Evolutionary conservation across 2,113 vertebrate genomes (phyloP), one percentile per base, ranked within the genome.

Genomic region (Ammodytes dubius): DNA sequence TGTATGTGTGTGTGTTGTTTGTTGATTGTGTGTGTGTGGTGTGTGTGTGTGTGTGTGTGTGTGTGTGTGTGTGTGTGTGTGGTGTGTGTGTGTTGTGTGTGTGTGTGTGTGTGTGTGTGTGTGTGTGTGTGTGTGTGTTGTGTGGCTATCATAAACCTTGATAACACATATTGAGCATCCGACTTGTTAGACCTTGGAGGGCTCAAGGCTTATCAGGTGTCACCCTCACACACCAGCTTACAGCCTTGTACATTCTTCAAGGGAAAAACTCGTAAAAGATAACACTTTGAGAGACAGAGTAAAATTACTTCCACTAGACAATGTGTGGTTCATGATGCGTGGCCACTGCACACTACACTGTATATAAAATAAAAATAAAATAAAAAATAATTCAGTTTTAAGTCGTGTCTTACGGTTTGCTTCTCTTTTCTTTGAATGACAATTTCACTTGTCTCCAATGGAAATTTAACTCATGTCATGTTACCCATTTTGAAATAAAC

Each of bases 61-160:
- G 27, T 68, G 10, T 58, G 63, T 69, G 19, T 40, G n/a, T 67
- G 10, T 57, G 4, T 65, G 43, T 69, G 19, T 40, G n/a, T 67
- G 10, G 4, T 65, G 43, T 74, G 54, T 70, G 63, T 61, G 45
- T 66, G 58, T 71, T 39, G 27, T 74, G 11, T 63, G 5, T 69
- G 19, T 80, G 37, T 70, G 63, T 54, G 42, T 64, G 17, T 40
- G 15, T 76, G 57, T 71, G 63, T 56, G 12, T 47, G 37, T 70
- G 19, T 73, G 64, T 61, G 12, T 40, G 43, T 70, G 10, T 50
- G 12, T 67, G 54, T 68, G 27, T 61, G 65, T 50, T 70, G 27
- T 68, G 10, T 58, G 63, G 96, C 96, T 27, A 64, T 75, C 57
- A 61, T 84, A 77, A 82, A 84, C 76, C 19, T 84, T 86, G 56